Evolutionary conservation across 2,113 vertebrate genomes (phyloP).

Genomic region (human (Homo sapiens)): GRCh38 chrX:50876501-50877000

Average conservation of each 20-base stretch:
- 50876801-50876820: slow-evolving; percentile 11
- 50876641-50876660: slow-evolving; percentile 33
- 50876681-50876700: neutral
- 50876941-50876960: neutral
- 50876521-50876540: slow-evolving; percentile 43
- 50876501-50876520: slow-evolving; percentile 40
- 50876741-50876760: neutral
- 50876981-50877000: neutral
- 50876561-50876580: slow-evolving; percentile 38
- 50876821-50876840: slow-evolving; percentile 21
- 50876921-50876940: neutral
- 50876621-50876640: slow-evolving; percentile 4
- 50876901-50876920: slow-evolving; percentile 8
- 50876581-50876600: slow-evolving; percentile 35
- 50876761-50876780: neutral
- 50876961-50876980: neutral
- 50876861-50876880: neutral
- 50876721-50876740: slow-evolving; percentile 2
- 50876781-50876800: slow-evolving; percentile 6
- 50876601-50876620: slow-evolving; percentile 48
- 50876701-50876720: neutral
- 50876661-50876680: neutral
- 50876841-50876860: slow-evolving; percentile 18
- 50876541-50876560: slow-evolving; percentile 29
- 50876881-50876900: neutral